These are phyloP conservation scores for Campylomormyrus tamandua DNA, from an alignment of 2,113 vertebrate genomes.

Conservation along the genomic window DNA sequence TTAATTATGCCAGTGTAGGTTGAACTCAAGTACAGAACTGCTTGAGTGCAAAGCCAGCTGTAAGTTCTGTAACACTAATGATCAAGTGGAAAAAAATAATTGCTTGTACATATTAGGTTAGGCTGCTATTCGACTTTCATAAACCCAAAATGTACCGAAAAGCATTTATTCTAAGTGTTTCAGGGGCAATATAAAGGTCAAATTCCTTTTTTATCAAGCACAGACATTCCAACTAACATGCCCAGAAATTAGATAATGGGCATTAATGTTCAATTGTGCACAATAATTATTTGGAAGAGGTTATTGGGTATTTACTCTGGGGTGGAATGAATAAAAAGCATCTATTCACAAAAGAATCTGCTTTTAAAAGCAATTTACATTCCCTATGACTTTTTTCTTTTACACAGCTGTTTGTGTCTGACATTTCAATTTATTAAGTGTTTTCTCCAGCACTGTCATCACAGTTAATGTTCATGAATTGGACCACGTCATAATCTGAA, in stretches of 20 bases:
- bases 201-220: background rate
- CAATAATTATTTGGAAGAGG: background rate
- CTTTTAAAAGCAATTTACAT: background rate
- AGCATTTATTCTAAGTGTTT: background rate
- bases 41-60: background rate
- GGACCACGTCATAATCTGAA: background rate
- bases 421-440: background rate
- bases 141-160: background rate
- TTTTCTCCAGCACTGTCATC: background rate
- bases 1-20: background rate
- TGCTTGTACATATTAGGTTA: background rate
- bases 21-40: background rate
- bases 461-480: background rate
- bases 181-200: background rate
- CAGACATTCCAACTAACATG: background rate
- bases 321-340: background rate
- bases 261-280: background rate
- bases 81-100: background rate
- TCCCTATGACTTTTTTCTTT: background rate
- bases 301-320: background rate
- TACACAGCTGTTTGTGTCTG: background rate
- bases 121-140: background rate
- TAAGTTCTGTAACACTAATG: background rate
- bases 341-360: background rate
- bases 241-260: background rate